These are phyloP conservation scores for Phoeniculus purpureus DNA, from an alignment of 2,797 vertebrate species.

Conservation along the genomic window DNA sequence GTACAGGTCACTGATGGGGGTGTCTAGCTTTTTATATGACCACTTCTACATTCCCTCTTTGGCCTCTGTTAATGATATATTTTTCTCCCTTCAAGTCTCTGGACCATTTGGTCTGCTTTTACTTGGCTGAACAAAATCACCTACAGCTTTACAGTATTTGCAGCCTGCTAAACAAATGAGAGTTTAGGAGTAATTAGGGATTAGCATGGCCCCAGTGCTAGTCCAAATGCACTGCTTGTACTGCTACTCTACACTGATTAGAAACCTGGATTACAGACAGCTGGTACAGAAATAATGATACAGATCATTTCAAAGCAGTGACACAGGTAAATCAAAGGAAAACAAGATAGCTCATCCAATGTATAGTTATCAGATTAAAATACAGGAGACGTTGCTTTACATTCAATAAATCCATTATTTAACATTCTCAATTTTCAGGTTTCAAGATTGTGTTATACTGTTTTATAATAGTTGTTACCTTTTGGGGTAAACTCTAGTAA, in stretches of 20 bases:
- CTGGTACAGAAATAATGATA: not conserved
- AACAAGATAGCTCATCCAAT: not conserved
- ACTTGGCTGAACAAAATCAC: not conserved
- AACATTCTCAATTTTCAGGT: not conserved
- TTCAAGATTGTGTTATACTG: not conserved
- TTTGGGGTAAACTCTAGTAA: constrained; percentile 95
- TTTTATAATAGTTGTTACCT: constrained; percentile 80
- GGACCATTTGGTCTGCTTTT: not conserved
- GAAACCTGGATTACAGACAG: not conserved
- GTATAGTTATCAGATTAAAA: not conserved
- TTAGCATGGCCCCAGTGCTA: not conserved
- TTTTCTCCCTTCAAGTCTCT: not conserved
- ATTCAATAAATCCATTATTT: not conserved
- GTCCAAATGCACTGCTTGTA: not conserved
- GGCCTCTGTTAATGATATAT: not conserved
- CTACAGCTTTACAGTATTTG: not conserved
- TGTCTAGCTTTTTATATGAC: not conserved
- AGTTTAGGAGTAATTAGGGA: not conserved
- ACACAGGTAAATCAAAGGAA: not conserved
- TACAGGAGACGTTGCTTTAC: not conserved
- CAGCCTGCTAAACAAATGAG: not conserved
- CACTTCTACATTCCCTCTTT: not conserved
- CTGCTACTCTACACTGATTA: not conserved
- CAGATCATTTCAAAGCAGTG: not conserved
- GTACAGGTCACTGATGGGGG: not conserved